A percentile compares a stretch with the other conserved stretches of the same genome.
phyloP scores from a whole-genome alignment of 2,797 vertebrate genomes.

The Ceryle rudis region DNA sequence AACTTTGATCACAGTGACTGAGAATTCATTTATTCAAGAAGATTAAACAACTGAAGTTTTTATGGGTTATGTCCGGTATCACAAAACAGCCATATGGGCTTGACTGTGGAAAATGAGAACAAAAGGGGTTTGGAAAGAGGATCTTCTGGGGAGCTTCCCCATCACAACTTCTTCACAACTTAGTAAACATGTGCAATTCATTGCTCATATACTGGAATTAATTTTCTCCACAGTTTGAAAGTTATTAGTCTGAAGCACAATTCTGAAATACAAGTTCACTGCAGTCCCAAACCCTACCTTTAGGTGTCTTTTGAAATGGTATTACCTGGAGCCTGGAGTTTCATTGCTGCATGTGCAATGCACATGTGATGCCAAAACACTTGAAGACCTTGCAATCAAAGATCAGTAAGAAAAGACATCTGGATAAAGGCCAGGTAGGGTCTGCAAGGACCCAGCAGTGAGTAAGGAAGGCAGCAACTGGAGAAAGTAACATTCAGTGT shows the following conservation, averaged over 20 bases:
- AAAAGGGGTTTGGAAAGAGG: slow-evolving; percentile 24
- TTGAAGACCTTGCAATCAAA: not conserved
- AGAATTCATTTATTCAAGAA: slow-evolving; percentile 20
- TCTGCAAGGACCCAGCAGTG: not conserved
- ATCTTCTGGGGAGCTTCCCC: not conserved
- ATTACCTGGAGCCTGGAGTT: not conserved
- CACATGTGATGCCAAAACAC: not conserved
- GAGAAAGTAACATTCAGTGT: not conserved
- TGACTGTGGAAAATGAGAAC: slow-evolving; percentile 11
- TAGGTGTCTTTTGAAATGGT: not conserved
- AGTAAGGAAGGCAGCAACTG: not conserved
- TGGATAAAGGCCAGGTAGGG: not conserved
- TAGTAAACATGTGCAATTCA: not conserved
- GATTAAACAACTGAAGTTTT: slow-evolving; percentile 42
- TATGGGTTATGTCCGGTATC: not conserved
- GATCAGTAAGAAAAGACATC: not conserved
- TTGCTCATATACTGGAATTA: not conserved
- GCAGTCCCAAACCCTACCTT: not conserved
- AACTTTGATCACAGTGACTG: slow-evolving; percentile 39
- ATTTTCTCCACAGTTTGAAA: not conserved
- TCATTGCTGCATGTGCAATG: not conserved
- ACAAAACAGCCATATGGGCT: slow-evolving; percentile 13
- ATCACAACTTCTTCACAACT: not conserved
- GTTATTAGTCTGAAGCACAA: not conserved
- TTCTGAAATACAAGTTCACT: not conserved